Percentiles rank a stretch among this genome's conserved stretches.
These are phyloP conservation scores for Andrena bicolor DNA, from an alignment of 2,888 invertebrate genomes.

Conservation along the genomic window DNA sequence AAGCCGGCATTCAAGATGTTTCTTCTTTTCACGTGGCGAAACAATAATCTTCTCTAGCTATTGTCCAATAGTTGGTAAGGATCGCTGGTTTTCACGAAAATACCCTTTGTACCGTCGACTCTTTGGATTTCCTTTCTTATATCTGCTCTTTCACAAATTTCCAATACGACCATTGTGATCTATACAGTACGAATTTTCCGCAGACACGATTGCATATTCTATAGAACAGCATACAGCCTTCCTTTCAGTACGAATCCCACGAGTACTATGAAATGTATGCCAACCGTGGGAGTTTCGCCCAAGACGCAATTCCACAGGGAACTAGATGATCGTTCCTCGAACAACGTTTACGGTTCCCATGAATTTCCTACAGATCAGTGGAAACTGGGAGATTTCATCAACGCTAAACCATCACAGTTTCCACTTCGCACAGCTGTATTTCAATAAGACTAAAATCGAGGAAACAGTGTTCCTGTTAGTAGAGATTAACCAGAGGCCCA, in stretches of 20 bases:
- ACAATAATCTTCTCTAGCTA: background rate
- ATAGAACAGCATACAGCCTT: conserved; percentile 21
- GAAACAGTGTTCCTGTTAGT: too few relatives aligned
- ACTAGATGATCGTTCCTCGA: conserved; percentile 39
- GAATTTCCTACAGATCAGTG: conserved; percentile 12
- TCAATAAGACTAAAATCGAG: too few relatives aligned
- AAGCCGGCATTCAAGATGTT: background rate
- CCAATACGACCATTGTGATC: conserved; percentile 38
- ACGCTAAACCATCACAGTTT: background rate
- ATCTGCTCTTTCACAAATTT: conserved; percentile 5
- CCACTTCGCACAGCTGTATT: background rate
- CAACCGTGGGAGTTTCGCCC: conserved; percentile 49
- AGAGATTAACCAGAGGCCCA: too few relatives aligned
- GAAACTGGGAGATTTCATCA: conserved; percentile 14
- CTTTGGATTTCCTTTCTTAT: conserved; percentile 6
- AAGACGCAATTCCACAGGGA: conserved; percentile 37
- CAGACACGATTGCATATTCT: conserved; percentile 43
- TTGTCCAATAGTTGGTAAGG: background rate
- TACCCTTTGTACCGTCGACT: background rate
- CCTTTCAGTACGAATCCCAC: conserved; percentile 48
- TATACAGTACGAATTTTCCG: conserved; percentile 48
- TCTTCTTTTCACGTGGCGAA: background rate
- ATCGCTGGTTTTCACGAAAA: background rate
- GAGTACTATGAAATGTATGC: conserved; percentile 54
- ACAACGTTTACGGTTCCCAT: conserved; percentile 19